Percentiles rank a stretch among this genome's conserved stretches.
These are phyloP conservation scores for Notoglanidium macrostoma DNA, from an alignment of 2,797 vertebrate species.

Conservation along the genomic window DNA sequence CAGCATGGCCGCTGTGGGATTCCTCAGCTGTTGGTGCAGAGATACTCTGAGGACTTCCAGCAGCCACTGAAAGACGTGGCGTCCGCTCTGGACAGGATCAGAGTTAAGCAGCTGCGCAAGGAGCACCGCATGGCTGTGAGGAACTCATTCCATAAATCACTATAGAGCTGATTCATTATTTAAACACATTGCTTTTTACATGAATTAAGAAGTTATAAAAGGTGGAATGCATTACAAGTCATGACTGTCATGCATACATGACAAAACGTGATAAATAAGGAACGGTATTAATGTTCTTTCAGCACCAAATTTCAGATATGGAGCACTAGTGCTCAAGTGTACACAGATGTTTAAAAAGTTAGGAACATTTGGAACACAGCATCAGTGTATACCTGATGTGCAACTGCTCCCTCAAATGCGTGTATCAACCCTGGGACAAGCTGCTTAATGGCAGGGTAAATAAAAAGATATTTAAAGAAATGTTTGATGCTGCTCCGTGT, in stretches of 20 bases:
- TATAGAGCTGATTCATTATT: not conserved
- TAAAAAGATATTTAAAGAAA: constrained; percentile 1
- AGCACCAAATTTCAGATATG: no score
- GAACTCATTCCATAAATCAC: constrained; percentile 28
- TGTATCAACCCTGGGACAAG: not conserved
- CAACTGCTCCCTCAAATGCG: not conserved
- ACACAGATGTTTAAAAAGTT: not conserved
- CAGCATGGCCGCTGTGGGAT: constrained; percentile 97
- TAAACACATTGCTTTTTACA: not conserved
- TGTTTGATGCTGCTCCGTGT: not conserved
- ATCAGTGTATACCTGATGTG: not conserved
- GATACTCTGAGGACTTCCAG: constrained; percentile 90
- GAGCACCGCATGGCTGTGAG: constrained; percentile 99
- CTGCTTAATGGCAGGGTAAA: not conserved
- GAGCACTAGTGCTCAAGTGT: not conserved
- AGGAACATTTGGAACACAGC: not conserved
- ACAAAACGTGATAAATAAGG: not conserved
- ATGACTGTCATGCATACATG: not conserved
- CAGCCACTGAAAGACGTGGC: constrained; percentile 88
- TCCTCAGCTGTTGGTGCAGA: constrained; percentile 89
- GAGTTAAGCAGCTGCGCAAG: constrained; percentile 91
- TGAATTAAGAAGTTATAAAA: not conserved
- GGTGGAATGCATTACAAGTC: not conserved
- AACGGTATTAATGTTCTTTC: not conserved
- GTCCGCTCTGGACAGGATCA: constrained; percentile 87